phyloP scores from a whole-genome alignment of 2,797 vertebrate genomes.

The Remorina albescens region DNA sequence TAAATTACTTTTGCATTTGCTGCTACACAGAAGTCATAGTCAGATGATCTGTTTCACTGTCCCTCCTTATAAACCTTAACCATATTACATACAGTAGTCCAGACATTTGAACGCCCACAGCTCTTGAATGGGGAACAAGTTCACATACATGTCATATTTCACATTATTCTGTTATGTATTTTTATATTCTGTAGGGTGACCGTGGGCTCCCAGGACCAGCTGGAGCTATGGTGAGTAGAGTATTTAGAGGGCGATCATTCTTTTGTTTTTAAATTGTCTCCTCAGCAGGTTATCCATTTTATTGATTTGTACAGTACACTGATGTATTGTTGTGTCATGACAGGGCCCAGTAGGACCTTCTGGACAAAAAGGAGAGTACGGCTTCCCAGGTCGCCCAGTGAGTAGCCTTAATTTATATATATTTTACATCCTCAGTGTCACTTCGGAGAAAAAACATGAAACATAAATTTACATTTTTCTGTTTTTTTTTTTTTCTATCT shows the following conservation, averaged over 20 bases:
- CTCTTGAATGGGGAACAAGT: neutral
- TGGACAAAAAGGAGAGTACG: slow-evolving; percentile 94
- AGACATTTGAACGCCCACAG: too few relatives aligned
- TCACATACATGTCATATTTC: neutral
- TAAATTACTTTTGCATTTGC: neutral
- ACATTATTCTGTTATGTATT: neutral
- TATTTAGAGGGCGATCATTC: neutral
- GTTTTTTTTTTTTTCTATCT: neutral
- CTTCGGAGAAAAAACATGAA: neutral
- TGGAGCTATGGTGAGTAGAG: slow-evolving; percentile 74
- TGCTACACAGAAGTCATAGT: neutral
- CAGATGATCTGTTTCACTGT: neutral
- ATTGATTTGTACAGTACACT: neutral
- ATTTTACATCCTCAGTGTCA: too few relatives aligned
- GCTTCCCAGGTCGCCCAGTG: slow-evolving; percentile 92
- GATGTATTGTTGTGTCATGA: slow-evolving; percentile 37
- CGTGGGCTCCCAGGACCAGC: slow-evolving; percentile 83
- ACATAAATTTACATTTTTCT: too few relatives aligned
- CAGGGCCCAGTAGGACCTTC: slow-evolving; percentile 91
- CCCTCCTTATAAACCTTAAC: neutral
- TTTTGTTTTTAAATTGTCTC: neutral
- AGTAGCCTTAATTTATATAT: slow-evolving; percentile 60
- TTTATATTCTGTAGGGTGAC: slow-evolving; percentile 85
- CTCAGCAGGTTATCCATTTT: neutral
- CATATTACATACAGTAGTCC: too few relatives aligned